These are phyloP conservation scores for Drosophila mayri DNA, from an alignment of 1,140 invertebrate species.

Conservation along the genomic window DNA sequence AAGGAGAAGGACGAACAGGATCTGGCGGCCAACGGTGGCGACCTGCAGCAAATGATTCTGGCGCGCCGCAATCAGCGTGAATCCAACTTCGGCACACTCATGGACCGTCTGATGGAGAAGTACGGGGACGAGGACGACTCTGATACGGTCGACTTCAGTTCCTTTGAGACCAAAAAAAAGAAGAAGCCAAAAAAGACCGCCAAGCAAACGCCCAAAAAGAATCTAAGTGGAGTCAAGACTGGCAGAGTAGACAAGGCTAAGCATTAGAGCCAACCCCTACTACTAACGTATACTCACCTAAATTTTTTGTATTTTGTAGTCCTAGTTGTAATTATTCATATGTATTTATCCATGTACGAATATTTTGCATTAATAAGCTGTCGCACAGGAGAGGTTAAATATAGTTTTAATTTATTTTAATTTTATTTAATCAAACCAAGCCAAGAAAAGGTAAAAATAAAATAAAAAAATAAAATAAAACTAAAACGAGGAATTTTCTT, in stretches of 20 bases:
- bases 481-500: conserved; percentile 14
- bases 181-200: conserved; percentile 47
- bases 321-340: background rate
- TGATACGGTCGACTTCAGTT: conserved; percentile 63
- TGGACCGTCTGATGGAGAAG: conserved; percentile 76
- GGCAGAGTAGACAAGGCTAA: conserved; percentile 66
- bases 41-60: conserved; percentile 71
- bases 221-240: conserved; percentile 51
- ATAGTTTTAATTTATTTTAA: background rate
- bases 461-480: no score
- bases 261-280: conserved; percentile 3
- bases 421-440: background rate
- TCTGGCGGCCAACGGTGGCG: conserved; percentile 37
- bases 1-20: conserved; percentile 60
- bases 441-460: conserved; percentile 1
- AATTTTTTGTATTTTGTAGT: conserved; percentile 4
- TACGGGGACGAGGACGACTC: conserved; percentile 76
- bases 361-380: background rate
- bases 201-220: conserved; percentile 38
- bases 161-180: conserved; percentile 64
- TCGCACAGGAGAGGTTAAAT: background rate
- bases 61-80: conserved; percentile 65
- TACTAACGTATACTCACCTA: conserved; percentile 4
- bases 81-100: conserved; percentile 59
- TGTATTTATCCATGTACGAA: conserved; percentile 38